Evolutionary conservation across 2,888 invertebrate species (phyloP).

Genomic region (Dendrolimus pini): DNA sequence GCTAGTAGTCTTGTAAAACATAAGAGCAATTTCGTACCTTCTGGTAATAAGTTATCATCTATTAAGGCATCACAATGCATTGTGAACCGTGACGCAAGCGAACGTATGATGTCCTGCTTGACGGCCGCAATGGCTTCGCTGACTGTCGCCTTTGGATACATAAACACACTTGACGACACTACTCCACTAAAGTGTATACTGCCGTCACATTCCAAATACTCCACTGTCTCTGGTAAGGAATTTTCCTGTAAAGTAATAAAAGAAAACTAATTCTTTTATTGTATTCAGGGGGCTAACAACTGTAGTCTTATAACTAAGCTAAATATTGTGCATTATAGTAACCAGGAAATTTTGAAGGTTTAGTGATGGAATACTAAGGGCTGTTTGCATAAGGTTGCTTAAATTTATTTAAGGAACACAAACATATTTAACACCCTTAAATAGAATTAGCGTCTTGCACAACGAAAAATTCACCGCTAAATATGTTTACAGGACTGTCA

Average conservation of each 20-base stretch:
- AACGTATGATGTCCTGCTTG: constrained; percentile 89
- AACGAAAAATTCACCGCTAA: too few species aligned
- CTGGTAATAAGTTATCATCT: constrained; percentile 84
- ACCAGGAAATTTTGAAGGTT: too few species aligned
- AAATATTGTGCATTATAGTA: too few species aligned
- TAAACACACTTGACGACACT: constrained; percentile 84
- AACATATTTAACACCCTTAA: too few species aligned
- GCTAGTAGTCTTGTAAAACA: too few species aligned
- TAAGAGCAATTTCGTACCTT: constrained; percentile 61
- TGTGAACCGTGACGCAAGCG: constrained; percentile 89
- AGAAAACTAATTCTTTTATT: neutral
- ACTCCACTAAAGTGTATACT: constrained; percentile 84
- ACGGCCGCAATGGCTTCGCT: constrained; percentile 84
- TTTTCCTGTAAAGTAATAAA: constrained; percentile 51
- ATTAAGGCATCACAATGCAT: constrained; percentile 96
- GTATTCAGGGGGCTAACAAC: neutral
- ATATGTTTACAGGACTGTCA: too few species aligned
- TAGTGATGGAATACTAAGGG: too few species aligned
- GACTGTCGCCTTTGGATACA: constrained; percentile 85
- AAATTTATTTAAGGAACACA: too few species aligned
- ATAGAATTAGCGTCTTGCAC: too few species aligned
- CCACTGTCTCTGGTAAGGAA: constrained; percentile 59
- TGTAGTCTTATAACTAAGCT: too few species aligned
- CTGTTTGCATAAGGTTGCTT: too few species aligned
- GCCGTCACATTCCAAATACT: constrained; percentile 78